A percentile compares a stretch with the other conserved stretches of the same genome.
Conservation (phyloP, 2,797 vertebrate species). For the Lutjanus campechanus region DNA sequence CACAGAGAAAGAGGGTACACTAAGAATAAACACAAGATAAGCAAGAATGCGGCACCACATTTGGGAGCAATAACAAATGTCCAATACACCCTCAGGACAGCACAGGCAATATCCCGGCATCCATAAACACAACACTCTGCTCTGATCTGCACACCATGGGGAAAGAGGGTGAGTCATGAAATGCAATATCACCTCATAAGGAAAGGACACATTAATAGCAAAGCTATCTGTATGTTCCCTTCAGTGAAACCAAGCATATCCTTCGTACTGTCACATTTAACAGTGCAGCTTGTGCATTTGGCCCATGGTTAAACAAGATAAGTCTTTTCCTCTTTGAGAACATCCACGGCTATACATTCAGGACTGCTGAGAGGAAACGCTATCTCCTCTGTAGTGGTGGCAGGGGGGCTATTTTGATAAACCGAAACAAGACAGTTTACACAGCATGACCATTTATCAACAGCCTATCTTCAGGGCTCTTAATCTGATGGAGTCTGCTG, state of each 20-base stretch:
- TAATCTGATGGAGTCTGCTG: conserved; percentile 52
- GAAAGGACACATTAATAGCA: conserved; percentile 46
- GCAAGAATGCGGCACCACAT: conserved; percentile 27
- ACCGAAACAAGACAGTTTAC: conserved; percentile 45
- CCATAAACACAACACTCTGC: conserved; percentile 59
- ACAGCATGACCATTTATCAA: conserved; percentile 48
- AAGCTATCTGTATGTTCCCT: conserved; percentile 14
- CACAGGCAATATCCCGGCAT: conserved; percentile 65
- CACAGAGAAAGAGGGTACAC: conserved; percentile 32
- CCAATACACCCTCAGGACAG: conserved; percentile 53
- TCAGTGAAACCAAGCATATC: neutral
- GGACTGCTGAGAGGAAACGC: conserved; percentile 7
- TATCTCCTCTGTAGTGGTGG: conserved; percentile 7
- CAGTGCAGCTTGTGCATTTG: conserved; percentile 18
- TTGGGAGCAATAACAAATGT: conserved; percentile 66
- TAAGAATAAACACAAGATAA: conserved; percentile 61
- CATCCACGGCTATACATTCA: conserved; percentile 26
- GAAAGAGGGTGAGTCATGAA: conserved; percentile 62
- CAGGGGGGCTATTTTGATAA: conserved; percentile 27
- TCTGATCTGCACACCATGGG: conserved; percentile 30
- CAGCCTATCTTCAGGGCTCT: conserved; percentile 44
- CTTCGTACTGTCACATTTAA: conserved; percentile 1
- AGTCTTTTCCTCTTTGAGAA: conserved; percentile 30
- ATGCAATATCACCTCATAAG: conserved; percentile 64
- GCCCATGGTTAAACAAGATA: conserved; percentile 53